Evolutionary conservation across 2,113 vertebrate genomes (phyloP).

Genomic region (Psittacula cyanocephala): DNA sequence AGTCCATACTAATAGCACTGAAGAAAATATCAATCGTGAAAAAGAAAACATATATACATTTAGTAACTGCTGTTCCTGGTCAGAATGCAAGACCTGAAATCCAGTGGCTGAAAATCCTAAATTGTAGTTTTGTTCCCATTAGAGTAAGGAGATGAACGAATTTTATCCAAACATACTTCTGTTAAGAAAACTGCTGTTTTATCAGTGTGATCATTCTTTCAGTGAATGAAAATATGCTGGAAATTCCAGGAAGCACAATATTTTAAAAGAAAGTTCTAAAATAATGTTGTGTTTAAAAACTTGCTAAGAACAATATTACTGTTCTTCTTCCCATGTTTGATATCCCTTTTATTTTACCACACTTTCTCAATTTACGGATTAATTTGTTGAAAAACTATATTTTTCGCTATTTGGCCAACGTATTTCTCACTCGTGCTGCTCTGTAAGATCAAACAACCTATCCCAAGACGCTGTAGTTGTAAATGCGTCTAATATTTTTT

Average conservation of each 20-base stretch:
- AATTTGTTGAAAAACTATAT: neutral
- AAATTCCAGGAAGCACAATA: neutral
- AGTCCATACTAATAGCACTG: neutral
- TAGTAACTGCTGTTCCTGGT: neutral
- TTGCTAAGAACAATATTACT: neutral
- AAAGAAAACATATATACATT: neutral
- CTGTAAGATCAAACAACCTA: neutral
- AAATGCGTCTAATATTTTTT: neutral
- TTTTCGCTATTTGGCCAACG: neutral
- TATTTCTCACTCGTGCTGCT: neutral
- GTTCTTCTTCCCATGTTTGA: neutral
- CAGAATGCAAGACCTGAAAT: neutral
- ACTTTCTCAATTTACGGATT: neutral
- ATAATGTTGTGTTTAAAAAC: neutral
- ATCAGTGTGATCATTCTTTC: neutral
- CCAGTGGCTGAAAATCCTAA: neutral
- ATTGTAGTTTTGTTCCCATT: neutral
- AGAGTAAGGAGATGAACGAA: neutral
- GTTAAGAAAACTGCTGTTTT: neutral
- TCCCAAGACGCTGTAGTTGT: neutral
- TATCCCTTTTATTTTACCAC: neutral
- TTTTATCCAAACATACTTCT: neutral
- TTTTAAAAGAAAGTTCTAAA: neutral
- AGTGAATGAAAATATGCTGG: neutral
- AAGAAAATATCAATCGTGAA: neutral